Evolutionary conservation across 2,113 vertebrate species (phyloP).

Genomic region (Synchiropus splendidus): DNA sequence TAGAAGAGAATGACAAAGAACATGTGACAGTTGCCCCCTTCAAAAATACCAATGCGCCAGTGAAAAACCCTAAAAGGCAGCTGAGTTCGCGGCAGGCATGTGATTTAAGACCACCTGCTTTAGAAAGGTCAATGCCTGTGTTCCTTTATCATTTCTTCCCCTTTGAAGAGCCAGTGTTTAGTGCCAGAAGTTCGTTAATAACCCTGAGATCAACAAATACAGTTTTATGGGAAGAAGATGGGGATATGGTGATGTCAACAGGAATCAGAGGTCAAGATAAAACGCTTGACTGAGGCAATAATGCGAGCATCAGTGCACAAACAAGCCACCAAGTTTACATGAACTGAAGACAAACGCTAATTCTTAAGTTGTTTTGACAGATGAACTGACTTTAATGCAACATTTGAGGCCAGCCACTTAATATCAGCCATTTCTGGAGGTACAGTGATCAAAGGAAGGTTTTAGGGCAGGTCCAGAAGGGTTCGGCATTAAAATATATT

Average conservation of each 20-base stretch:
- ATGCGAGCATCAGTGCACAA: slow-evolving; percentile 36
- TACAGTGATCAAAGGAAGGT: too few relatives aligned
- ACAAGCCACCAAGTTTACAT: too few relatives aligned
- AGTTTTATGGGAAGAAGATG: slow-evolving; percentile 47
- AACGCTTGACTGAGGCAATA: slow-evolving; percentile 35
- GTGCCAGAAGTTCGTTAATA: slow-evolving; percentile 41
- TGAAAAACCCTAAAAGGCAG: slow-evolving; percentile 13
- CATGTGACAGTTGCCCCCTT: slow-evolving; percentile 1
- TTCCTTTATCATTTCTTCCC: slow-evolving; percentile 10
- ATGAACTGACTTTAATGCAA: too few relatives aligned
- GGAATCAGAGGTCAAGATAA: slow-evolving; percentile 33
- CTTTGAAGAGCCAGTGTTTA: slow-evolving; percentile 46
- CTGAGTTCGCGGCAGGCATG: slow-evolving; percentile 13
- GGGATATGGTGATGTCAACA: slow-evolving; percentile 32
- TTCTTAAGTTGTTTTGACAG: too few relatives aligned
- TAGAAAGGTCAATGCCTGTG: slow-evolving; percentile 23
- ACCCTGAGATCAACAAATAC: slow-evolving; percentile 44
- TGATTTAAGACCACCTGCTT: slow-evolving; percentile 12
- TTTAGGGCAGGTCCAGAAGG: too few relatives aligned
- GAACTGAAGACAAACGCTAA: too few relatives aligned
- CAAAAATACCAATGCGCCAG: slow-evolving; percentile 4
- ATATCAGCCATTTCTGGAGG: too few relatives aligned
- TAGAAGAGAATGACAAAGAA: neutral
- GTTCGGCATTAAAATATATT: too few relatives aligned
- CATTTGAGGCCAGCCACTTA: too few relatives aligned